These are phyloP conservation scores for Hydra vulgaris DNA, from an alignment of 30 jellyfish, hydroid and myxozoan species.

Conservation along the genomic window DNA sequence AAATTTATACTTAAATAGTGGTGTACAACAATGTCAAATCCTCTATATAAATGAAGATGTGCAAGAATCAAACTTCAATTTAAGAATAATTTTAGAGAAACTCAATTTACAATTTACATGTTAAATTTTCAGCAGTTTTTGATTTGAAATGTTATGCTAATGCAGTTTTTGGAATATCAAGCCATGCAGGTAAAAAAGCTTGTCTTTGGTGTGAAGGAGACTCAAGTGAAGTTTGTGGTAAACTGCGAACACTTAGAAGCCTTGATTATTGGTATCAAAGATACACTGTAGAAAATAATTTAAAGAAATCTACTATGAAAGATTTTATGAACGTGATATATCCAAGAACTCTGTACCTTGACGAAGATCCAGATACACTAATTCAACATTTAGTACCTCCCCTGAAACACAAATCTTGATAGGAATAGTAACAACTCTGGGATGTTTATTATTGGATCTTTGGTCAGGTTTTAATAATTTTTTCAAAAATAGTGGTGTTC, in stretches of 20 bases:
- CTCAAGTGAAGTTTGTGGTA: not conserved
- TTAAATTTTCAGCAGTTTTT: not conserved
- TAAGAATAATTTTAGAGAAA: not conserved
- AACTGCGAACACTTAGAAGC: not conserved
- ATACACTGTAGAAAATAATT: not conserved
- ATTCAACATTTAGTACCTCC: not conserved
- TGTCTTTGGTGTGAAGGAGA: not conserved
- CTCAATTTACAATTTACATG: not conserved
- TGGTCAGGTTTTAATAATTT: not conserved
- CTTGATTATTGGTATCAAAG: not conserved
- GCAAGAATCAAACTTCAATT: not conserved
- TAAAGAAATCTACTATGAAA: not conserved
- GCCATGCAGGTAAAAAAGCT: not conserved
- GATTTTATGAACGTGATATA: not conserved
- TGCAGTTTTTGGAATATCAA: not conserved
- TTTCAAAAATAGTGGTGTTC: not conserved
- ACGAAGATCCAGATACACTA: not conserved
- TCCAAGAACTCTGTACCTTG: not conserved
- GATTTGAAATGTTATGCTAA: not conserved
- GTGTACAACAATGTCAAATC: not conserved
- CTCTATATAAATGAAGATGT: not conserved
- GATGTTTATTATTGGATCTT: not conserved
- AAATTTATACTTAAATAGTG: not conserved
- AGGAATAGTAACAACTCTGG: not conserved
- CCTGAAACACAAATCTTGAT: not conserved